Conservation (phyloP, 2,797 vertebrate genomes). For the Denticeps clupeoides region DNA sequence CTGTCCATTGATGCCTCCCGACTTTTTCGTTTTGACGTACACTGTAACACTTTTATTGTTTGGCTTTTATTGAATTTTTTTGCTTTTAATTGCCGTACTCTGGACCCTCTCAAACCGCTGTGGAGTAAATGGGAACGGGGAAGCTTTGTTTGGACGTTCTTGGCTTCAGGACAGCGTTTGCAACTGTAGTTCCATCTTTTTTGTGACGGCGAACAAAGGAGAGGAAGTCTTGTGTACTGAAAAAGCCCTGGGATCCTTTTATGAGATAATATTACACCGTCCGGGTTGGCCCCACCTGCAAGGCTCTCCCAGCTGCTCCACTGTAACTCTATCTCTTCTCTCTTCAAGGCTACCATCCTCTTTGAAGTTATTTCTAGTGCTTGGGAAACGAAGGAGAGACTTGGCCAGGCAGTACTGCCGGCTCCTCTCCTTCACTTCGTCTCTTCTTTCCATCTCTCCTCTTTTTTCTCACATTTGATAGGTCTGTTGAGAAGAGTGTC, state of each 20-base stretch:
- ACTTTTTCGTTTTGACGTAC: too few relatives aligned
- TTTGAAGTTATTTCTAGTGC: slow-evolving; percentile 81
- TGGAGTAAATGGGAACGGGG: background rate
- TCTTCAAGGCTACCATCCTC: slow-evolving; percentile 62
- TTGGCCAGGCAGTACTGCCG: slow-evolving; percentile 35
- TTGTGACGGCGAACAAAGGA: slow-evolving; percentile 52
- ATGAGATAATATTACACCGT: slow-evolving; percentile 58
- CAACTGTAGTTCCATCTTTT: slow-evolving; percentile 39
- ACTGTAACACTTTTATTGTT: too few relatives aligned
- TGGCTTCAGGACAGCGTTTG: slow-evolving; percentile 7
- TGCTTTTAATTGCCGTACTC: too few relatives aligned
- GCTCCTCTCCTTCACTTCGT: slow-evolving; percentile 14
- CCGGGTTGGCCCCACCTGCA: slow-evolving; percentile 62
- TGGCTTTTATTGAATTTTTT: too few relatives aligned
- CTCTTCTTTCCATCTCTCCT: too few relatives aligned
- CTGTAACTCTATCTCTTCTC: slow-evolving; percentile 63
- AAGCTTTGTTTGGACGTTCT: background rate
- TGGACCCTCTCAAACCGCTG: too few relatives aligned
- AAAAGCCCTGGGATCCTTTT: slow-evolving; percentile 52
- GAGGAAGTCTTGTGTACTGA: slow-evolving; percentile 62
- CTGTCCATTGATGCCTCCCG: too few relatives aligned
- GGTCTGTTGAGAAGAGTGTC: background rate
- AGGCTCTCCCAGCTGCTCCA: slow-evolving; percentile 63
- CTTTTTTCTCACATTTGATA: background rate
- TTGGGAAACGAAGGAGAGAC: slow-evolving; percentile 53